Evolutionary conservation across 2,113 vertebrate species (phyloP), one percentile per base, ranked within the genome.

Genomic region (Sphaerodactylus townsendi): DNA sequence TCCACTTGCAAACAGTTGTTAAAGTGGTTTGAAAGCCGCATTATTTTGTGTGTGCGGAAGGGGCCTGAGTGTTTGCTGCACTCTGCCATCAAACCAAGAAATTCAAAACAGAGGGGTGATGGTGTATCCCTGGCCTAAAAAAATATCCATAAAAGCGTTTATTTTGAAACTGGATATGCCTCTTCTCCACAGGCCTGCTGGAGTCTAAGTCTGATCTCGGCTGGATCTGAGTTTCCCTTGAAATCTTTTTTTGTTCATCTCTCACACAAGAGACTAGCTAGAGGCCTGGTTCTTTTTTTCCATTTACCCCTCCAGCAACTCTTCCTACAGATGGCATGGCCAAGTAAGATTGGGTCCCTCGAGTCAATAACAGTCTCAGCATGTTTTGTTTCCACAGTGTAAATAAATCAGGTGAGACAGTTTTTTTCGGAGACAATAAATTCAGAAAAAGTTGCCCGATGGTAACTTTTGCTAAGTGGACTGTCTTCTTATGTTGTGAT

Each of bases 401-500:
- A 8, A 59, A 88, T 65, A 30, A 8, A 62, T 17, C 25, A 72
- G 8, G 28, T 23, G 23, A 68, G 78, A 28, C 62, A 11, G 2
- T 48, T 9, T 1, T 1, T 0, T 46, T 23, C 56, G 13, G 4
- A 50, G 81, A 78, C n/a, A n/a, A n/a, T n/a, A n/a, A 59, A 11
- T 17, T 15, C 2, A 2, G 28, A 53, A 71, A 6, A 70, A 3
- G 0, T 3, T 8, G 59, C 62, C 44, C 23, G 39, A 56, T 19
- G 0, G 53, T 68, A 50, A 77, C 41, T 8, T 66, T 59, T 1
- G 23, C 82, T 0, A 53, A 0, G 28, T 21, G 0, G 46, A 48
- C 17, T 13, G 75, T 80, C 53, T 11, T 59, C 71, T 79, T 89
- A 44, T 65, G 0, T 44, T 75, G 90, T 17, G 83, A 66, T 73